A percentile compares a stretch with the other conserved stretches of the same genome.
Evolutionary conservation across 2,113 vertebrate species (phyloP).

Genomic region (Cervus canadensis): DNA sequence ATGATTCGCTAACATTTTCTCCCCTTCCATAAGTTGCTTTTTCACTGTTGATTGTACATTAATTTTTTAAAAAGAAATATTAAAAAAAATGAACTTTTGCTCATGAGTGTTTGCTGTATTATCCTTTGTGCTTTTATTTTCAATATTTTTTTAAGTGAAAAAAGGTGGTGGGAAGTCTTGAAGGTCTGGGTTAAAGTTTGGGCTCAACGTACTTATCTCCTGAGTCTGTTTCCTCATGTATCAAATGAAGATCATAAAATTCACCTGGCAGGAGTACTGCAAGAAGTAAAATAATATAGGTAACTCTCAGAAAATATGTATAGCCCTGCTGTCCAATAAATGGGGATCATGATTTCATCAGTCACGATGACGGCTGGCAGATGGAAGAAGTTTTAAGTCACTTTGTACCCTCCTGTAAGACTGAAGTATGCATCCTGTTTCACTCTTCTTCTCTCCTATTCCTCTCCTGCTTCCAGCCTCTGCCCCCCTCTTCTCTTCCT

Average conservation of each 20-base stretch:
- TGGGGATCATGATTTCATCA: neutral
- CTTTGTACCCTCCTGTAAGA: neutral
- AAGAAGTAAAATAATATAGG: neutral
- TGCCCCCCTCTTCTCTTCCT: neutral
- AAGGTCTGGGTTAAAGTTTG: neutral
- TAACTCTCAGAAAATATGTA: neutral
- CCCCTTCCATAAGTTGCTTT: neutral
- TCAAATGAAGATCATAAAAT: neutral
- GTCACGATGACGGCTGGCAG: neutral
- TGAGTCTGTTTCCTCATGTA: neutral
- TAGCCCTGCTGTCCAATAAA: neutral
- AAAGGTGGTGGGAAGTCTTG: neutral
- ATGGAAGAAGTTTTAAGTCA: neutral
- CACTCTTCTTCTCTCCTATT: neutral
- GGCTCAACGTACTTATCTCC: neutral
- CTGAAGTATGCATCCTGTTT: no score
- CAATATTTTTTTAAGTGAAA: neutral
- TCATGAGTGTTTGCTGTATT: neutral
- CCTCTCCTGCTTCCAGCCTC: neutral
- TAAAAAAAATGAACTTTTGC: neutral
- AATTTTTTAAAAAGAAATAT: neutral
- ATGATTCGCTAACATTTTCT: neutral
- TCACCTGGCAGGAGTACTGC: neutral
- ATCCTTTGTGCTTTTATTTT: neutral
- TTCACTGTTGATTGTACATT: neutral